Conservation (phyloP, 2,113 vertebrate genomes). For the Trinectes maculatus region DNA sequence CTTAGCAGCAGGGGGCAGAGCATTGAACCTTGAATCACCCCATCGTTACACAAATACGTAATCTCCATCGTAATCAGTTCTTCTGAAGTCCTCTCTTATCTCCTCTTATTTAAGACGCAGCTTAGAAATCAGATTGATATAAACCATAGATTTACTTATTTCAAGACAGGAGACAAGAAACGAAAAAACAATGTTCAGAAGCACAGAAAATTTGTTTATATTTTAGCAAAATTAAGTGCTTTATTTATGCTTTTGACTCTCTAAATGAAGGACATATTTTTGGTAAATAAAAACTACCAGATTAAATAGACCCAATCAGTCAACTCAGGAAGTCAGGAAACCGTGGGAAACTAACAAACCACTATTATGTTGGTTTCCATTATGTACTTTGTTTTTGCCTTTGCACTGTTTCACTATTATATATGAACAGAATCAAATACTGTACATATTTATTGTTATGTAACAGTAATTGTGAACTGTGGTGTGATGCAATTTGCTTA, state of each 20-base stretch:
- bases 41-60: constrained; percentile 60
- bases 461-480: constrained; percentile 4
- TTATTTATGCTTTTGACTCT: not conserved
- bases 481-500: not conserved
- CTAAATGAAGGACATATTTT: too few relatives aligned
- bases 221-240: too few relatives aligned
- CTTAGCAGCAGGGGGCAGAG: constrained; percentile 52
- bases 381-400: constrained; percentile 21
- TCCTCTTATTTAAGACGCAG: constrained; percentile 2
- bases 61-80: constrained; percentile 31
- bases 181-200: not conserved
- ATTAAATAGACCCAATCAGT: too few relatives aligned
- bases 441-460: constrained; percentile 52
- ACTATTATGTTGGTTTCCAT: constrained; percentile 12
- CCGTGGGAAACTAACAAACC: constrained; percentile 27
- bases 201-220: constrained; percentile 4
- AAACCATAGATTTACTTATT: not conserved
- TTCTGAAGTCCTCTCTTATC: constrained; percentile 1
- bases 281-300: too few relatives aligned
- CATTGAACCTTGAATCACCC: constrained; percentile 69
- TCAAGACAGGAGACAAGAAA: not conserved
- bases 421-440: not conserved
- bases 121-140: not conserved
- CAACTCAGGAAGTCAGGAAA: constrained; percentile 58
- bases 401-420: constrained; percentile 49